A percentile compares a stretch with the other conserved stretches of the same genome.
Evolutionary conservation across 2,888 invertebrate genomes (phyloP).

Genomic region (Raillietiella orientalis): DNA sequence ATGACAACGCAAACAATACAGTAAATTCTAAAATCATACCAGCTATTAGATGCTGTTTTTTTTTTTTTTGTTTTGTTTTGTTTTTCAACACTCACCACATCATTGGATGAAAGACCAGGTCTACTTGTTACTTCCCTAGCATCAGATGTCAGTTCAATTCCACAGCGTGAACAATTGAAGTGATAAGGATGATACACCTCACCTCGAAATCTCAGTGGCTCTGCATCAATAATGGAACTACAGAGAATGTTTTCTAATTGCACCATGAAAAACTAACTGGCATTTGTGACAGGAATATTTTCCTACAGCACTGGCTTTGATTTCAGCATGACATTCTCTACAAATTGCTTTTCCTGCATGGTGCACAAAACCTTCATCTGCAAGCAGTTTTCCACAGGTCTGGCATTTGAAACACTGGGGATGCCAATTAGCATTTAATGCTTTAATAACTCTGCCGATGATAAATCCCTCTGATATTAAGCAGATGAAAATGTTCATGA

Average conservation of each 20-base stretch:
- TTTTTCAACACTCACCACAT: slow-evolving; percentile 25
- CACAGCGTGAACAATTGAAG: slow-evolving; percentile 80
- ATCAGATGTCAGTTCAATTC: slow-evolving; percentile 69
- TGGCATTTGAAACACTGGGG: slow-evolving; percentile 91
- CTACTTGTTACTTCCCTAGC: slow-evolving; percentile 80
- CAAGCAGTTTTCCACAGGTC: slow-evolving; percentile 59
- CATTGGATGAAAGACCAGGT: slow-evolving; percentile 60
- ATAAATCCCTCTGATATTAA: slow-evolving; percentile 47
- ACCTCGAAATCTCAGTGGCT: slow-evolving; percentile 61
- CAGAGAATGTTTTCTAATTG: no score
- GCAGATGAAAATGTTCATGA: neutral
- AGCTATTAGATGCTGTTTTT: no score
- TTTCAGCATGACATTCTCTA: slow-evolving; percentile 80
- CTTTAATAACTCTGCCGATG: slow-evolving; percentile 94
- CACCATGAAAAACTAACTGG: slow-evolving; percentile 36
- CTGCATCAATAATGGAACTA: slow-evolving; percentile 38
- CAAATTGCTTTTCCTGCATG: slow-evolving; percentile 41
- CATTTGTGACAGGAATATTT: slow-evolving; percentile 95
- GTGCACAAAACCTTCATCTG: slow-evolving; percentile 78
- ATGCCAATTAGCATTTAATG: slow-evolving; percentile 98
- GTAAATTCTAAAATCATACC: slow-evolving; percentile 39
- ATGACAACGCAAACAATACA: slow-evolving; percentile 90
- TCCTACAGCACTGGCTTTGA: slow-evolving; percentile 74
- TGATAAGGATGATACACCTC: slow-evolving; percentile 98
- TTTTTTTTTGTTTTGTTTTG: no score